These are phyloP conservation scores for Mythimna impura DNA, from an alignment of 2,888 invertebrate genomes.

Conservation along the genomic window DNA sequence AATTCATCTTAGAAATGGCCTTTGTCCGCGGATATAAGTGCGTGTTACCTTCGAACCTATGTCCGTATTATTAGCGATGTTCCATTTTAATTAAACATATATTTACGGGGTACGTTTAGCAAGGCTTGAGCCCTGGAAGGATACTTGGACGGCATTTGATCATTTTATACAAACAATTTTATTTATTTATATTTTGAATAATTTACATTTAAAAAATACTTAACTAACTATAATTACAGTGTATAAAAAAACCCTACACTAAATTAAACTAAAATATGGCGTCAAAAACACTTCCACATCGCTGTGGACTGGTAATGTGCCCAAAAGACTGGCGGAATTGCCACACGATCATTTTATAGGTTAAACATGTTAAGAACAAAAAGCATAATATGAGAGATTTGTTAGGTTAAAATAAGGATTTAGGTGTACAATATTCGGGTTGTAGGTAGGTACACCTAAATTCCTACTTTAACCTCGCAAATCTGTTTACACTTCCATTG, in stretches of 20 bases:
- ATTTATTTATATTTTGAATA: no score
- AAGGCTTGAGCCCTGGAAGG: neutral
- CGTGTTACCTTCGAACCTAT: constrained; percentile 18
- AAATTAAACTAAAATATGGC: no score
- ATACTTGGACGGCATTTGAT: neutral
- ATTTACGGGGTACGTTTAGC: neutral
- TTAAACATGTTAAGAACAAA: neutral
- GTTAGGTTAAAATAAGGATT: no score
- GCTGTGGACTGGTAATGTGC: no score
- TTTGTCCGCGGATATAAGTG: constrained; percentile 31
- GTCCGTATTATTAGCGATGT: neutral
- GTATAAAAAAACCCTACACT: no score
- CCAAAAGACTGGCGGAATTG: no score
- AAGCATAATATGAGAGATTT: neutral
- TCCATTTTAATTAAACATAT: constrained; percentile 15
- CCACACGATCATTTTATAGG: neutral
- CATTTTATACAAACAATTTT: neutral
- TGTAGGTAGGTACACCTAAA: neutral
- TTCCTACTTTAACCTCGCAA: constrained; percentile 18
- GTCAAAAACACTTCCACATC: no score
- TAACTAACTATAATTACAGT: no score
- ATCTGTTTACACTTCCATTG: constrained; percentile 27
- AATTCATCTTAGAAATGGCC: constrained; percentile 38
- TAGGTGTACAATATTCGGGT: no score
- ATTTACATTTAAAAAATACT: no score